Conservation (phyloP, 2,888 invertebrate genomes). For the Drepanosiphum platanoidis region DNA sequence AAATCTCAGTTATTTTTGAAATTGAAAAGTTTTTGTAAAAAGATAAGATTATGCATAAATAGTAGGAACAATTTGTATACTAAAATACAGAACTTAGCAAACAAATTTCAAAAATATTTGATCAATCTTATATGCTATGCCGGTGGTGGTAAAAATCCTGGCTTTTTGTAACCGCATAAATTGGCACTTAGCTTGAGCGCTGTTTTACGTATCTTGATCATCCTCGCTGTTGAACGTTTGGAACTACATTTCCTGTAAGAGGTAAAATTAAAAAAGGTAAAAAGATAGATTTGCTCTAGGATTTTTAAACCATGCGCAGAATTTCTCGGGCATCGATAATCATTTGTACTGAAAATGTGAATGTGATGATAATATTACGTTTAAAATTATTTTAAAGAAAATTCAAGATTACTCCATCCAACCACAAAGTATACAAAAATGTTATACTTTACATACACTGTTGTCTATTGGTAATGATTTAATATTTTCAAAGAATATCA, state of each 20-base stretch:
- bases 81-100: no score
- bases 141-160: slow-evolving; percentile 13
- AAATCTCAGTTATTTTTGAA: no score
- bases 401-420: no score
- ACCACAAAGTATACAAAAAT: no score
- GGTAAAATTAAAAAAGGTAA: neutral
- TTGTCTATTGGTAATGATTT: no score
- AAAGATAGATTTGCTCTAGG: neutral
- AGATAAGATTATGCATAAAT: no score
- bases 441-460: no score
- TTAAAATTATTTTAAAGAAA: no score
- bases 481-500: neutral
- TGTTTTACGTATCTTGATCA: slow-evolving; percentile 31
- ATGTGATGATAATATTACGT: no score
- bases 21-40: no score
- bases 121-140: neutral
- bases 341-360: neutral
- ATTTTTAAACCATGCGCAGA: neutral
- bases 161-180: slow-evolving; percentile 22
- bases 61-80: no score
- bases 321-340: neutral
- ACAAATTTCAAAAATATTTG: neutral
- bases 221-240: neutral
- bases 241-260: neutral
- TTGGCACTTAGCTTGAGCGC: slow-evolving; percentile 37